Evolutionary conservation across 2,888 invertebrate genomes (phyloP), one percentile per base, ranked within the genome.

Genomic region (Watsonalla cultraria): DNA sequence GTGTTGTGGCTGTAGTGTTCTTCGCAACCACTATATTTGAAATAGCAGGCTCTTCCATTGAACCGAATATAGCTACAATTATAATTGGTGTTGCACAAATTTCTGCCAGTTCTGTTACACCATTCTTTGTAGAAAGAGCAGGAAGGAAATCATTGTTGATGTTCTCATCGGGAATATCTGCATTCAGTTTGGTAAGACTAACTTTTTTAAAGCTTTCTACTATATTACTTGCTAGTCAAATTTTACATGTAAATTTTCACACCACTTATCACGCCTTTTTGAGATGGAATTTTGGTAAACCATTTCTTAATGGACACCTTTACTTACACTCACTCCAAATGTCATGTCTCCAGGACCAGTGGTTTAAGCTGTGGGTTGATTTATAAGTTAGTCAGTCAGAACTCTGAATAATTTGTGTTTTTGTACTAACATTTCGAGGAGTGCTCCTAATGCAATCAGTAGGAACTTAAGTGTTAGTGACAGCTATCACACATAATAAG

Each of bases 21-120:
- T 78, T 68, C 39, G 66, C 64, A 0, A 74, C 77, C 0, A 59
- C 67, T 0, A 79, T 81, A 54, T 81, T 80, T 52, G 64, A 74
- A 5, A 42, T 70, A 6, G 72, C 76, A 11, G 71, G 68, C 0
- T 77, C 74, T 5, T 65, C 65, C 0, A 53, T 80, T 11, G 54
- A 61, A 5, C 67, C 78, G 0, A 50, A 70, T 47, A 45, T 78
- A 54, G 69, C 76, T 0, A 76, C 78, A 0, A 76, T 80, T 6
- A 64, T 76, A 13, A 62, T 80, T 14, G 77, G 74, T n/a, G 45
- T 68, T 0, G 72, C 73, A 0, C 72, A 76, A 48, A 34, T 79
- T 2, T 7, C 66, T 0, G 64, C 76, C 0, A 73, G 74, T 51
- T 57, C 48, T 5, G 46, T 77, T 0, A 56, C 78, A 0, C 76